Percentiles rank a stretch among this genome's conserved stretches.
Conservation (phyloP, 2,113 vertebrate genomes). For the Malurus cyaneus region DNA sequence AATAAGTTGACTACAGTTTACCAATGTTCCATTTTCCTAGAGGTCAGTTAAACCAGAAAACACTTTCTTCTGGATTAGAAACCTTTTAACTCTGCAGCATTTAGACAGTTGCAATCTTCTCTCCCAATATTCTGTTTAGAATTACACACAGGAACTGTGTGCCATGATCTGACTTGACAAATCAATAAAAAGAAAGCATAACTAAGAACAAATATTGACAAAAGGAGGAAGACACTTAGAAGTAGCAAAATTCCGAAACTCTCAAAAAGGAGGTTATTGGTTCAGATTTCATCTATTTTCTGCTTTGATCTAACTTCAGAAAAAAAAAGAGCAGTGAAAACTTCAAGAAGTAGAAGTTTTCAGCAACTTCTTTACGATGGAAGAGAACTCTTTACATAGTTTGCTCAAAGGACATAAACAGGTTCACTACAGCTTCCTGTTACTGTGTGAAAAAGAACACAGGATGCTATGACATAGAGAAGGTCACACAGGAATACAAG, state of each 20-base stretch:
- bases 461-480: neutral
- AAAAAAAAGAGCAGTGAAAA: neutral
- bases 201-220: neutral
- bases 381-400: neutral
- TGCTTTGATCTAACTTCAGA: neutral
- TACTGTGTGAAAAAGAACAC: neutral
- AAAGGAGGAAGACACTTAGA: neutral
- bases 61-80: neutral
- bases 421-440: neutral
- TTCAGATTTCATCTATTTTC: neutral
- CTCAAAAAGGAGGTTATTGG: neutral
- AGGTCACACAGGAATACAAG: neutral
- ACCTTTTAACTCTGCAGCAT: neutral
- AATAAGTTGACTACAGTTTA: neutral
- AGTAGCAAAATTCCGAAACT: neutral
- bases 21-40: neutral
- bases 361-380: neutral
- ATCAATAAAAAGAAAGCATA: neutral
- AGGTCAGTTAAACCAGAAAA: neutral
- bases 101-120: neutral
- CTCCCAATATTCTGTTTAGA: neutral
- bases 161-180: neutral
- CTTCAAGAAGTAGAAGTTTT: neutral
- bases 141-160: neutral
- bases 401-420: neutral